Evolutionary conservation across 2,888 invertebrate genomes (phyloP).

Genomic region (Lepidocyrtoides sp.): DNA sequence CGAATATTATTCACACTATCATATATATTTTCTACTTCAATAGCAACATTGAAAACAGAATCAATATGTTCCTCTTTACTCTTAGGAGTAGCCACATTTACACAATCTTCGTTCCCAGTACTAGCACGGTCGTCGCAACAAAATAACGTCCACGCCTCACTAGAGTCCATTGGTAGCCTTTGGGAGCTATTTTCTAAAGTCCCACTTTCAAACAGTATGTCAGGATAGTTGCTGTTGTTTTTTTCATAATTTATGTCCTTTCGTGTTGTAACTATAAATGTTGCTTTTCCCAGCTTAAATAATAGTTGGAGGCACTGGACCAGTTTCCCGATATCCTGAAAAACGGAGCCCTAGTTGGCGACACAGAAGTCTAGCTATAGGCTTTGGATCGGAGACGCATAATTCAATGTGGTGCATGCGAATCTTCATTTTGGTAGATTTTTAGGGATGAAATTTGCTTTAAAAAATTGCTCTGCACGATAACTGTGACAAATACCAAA

Average conservation of each 20-base stretch:
- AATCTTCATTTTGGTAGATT: conserved; percentile 81
- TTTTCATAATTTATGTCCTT: conserved; percentile 55
- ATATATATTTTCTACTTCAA: conserved; percentile 86
- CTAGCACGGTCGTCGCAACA: no score
- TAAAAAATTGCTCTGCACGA: no score
- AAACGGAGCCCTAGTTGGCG: conserved; percentile 85
- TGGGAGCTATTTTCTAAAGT: neutral
- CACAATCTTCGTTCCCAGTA: neutral
- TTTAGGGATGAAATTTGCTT: no score
- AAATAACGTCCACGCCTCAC: conserved; percentile 83
- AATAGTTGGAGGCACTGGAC: conserved; percentile 86
- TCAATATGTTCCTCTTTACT: conserved; percentile 84
- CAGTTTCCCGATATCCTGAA: conserved; percentile 81
- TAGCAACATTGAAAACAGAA: conserved; percentile 87
- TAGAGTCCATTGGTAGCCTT: conserved; percentile 50
- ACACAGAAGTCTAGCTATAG: conserved; percentile 84
- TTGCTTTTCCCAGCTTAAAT: conserved; percentile 85
- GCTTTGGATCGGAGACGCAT: conserved; percentile 86
- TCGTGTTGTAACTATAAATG: conserved; percentile 86
- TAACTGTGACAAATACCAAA: no score
- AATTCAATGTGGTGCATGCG: conserved; percentile 86
- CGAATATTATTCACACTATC: conserved; percentile 55
- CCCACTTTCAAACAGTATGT: conserved; percentile 65
- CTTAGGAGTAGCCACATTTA: neutral
- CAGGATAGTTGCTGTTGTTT: conserved; percentile 70